Conservation (phyloP, 2,113 vertebrate genomes). For the Marcusenius ussheri region DNA sequence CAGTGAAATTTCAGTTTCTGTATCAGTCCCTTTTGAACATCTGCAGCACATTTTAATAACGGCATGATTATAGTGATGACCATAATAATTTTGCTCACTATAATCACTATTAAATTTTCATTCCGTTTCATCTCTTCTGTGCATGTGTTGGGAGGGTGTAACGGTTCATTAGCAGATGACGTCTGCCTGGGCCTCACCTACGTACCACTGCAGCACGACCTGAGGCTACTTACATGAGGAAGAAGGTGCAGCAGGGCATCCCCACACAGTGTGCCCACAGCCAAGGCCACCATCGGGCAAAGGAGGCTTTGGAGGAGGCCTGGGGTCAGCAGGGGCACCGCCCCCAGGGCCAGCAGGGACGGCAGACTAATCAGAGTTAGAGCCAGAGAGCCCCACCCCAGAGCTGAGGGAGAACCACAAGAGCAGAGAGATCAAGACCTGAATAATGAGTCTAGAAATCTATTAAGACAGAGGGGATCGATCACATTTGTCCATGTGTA, state of each 20-base stretch:
- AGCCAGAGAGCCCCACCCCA: constrained; percentile 62
- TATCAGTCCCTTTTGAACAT: neutral
- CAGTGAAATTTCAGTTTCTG: neutral
- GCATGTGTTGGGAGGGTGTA: neutral
- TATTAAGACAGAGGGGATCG: neutral
- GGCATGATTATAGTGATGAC: neutral
- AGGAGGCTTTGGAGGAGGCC: constrained; percentile 50
- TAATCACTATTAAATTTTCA: neutral
- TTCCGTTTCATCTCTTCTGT: neutral
- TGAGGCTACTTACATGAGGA: constrained; percentile 60
- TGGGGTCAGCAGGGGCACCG: constrained; percentile 55
- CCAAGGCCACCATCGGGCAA: constrained; percentile 69
- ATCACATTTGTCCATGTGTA: neutral
- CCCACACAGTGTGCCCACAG: constrained; percentile 72
- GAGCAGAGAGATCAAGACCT: neutral
- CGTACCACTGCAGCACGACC: neutral
- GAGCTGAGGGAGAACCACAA: constrained; percentile 43
- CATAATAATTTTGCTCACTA: neutral
- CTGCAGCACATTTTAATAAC: neutral
- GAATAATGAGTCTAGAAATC: neutral
- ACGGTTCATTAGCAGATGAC: neutral
- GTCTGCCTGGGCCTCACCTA: neutral
- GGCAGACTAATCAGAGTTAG: constrained; percentile 63
- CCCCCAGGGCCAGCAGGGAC: constrained; percentile 53
- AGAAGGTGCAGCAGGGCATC: constrained; percentile 73